Conservation (phyloP, 2,113 vertebrate genomes). For the Urocitellus parryii region DNA sequence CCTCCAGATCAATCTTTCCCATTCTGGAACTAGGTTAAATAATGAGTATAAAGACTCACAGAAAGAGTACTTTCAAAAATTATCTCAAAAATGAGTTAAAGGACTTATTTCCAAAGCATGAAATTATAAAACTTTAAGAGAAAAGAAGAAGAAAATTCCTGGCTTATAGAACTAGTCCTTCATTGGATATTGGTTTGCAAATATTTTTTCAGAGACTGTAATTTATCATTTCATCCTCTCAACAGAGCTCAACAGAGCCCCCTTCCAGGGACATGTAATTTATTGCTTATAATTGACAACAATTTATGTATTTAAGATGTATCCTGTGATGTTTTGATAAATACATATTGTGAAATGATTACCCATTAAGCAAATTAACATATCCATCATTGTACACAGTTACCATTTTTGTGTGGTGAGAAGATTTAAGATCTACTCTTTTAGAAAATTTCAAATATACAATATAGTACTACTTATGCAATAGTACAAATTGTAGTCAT, state of each 20-base stretch:
- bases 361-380: not conserved
- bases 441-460: not conserved
- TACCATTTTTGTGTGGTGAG: not conserved
- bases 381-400: not conserved
- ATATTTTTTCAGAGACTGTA: not conserved
- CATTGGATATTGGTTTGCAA: not conserved
- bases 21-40: not conserved
- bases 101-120: not conserved
- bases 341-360: not conserved
- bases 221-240: not conserved
- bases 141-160: not conserved
- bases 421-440: not conserved
- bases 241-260: not conserved
- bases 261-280: not conserved
- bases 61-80: not conserved
- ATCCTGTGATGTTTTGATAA: not conserved
- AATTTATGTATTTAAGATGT: too few relatives aligned
- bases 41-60: not conserved
- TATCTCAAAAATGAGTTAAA: not conserved
- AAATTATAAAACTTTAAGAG: not conserved
- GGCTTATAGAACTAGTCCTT: not conserved
- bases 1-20: not conserved
- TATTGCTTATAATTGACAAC: not conserved
- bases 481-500: not conserved
- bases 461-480: not conserved